Evolutionary conservation across 2,888 invertebrate genomes (phyloP).

Genomic region (Physocephala rufipes): DNA sequence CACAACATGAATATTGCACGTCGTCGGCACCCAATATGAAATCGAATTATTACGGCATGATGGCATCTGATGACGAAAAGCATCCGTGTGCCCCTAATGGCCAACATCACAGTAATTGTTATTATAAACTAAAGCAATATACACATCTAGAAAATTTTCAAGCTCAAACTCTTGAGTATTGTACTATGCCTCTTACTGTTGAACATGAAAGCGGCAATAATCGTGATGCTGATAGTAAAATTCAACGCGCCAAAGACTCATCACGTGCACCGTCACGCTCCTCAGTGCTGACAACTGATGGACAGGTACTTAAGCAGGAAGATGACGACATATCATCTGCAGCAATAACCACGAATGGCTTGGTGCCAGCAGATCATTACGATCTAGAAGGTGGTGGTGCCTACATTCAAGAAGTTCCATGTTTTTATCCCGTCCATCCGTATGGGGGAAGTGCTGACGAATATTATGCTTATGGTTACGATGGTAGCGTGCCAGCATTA

Average conservation of each 20-base stretch:
- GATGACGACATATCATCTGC: neutral
- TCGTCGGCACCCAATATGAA: slow-evolving; percentile 17
- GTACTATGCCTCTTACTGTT: slow-evolving; percentile 52
- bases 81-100: slow-evolving; percentile 23
- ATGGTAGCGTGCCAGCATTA: slow-evolving; percentile 46
- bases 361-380: slow-evolving; percentile 28
- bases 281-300: slow-evolving; percentile 19
- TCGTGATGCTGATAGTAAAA: slow-evolving; percentile 19
- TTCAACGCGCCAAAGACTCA: slow-evolving; percentile 2
- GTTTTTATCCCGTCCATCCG: slow-evolving; percentile 45
- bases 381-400: slow-evolving; percentile 42
- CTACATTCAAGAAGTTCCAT: slow-evolving; percentile 45
- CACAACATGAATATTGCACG: slow-evolving; percentile 44
- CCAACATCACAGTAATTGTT: slow-evolving; percentile 42
- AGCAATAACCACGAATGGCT: neutral
- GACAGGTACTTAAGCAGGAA: slow-evolving; percentile 23
- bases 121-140: slow-evolving; percentile 52
- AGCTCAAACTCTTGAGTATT: slow-evolving; percentile 50
- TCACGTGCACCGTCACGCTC: slow-evolving; percentile 29
- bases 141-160: slow-evolving; percentile 54
- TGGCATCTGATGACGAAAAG: slow-evolving; percentile 47
- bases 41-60: slow-evolving; percentile 27
- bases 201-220: slow-evolving; percentile 46
- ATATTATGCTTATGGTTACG: slow-evolving; percentile 48
- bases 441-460: slow-evolving; percentile 46